These are phyloP conservation scores for Plectropomus leopardus DNA, from an alignment of 2,113 vertebrate species.

Conservation along the genomic window DNA sequence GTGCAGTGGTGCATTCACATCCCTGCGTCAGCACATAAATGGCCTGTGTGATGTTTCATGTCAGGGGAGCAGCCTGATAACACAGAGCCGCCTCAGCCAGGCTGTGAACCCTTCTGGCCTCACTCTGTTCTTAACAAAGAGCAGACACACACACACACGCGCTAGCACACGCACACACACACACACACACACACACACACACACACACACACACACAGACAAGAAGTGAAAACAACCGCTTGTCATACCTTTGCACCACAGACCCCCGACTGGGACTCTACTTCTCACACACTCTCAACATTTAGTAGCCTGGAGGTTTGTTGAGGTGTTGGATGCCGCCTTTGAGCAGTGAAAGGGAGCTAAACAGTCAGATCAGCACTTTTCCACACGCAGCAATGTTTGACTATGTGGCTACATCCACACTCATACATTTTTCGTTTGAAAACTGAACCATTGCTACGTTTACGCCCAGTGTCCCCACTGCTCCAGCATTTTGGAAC, in stretches of 20 bases:
- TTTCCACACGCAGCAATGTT: slow-evolving; percentile 9
- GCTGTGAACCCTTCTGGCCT: slow-evolving; percentile 52
- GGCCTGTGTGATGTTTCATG: slow-evolving; percentile 73
- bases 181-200: slow-evolving; percentile 25
- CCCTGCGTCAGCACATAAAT: slow-evolving; percentile 73
- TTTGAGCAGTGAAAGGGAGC: background rate
- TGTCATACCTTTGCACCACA: slow-evolving; percentile 53
- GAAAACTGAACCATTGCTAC: too few relatives aligned
- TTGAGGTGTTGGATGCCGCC: slow-evolving; percentile 40
- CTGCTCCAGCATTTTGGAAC: too few relatives aligned
- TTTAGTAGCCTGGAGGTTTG: slow-evolving; percentile 65
- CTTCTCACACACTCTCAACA: slow-evolving; percentile 67
- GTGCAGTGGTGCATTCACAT: slow-evolving; percentile 66
- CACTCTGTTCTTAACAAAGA: slow-evolving; percentile 47
- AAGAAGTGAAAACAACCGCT: slow-evolving; percentile 55
- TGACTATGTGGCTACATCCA: background rate
- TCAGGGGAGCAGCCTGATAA: slow-evolving; percentile 74
- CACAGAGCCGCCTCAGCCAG: slow-evolving; percentile 58
- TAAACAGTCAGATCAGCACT: slow-evolving; percentile 49
- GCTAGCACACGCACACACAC: slow-evolving; percentile 31
- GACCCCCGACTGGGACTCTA: slow-evolving; percentile 53
- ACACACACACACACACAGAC: slow-evolving; percentile 40
- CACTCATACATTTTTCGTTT: too few relatives aligned
- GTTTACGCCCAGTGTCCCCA: too few relatives aligned
- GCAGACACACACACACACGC: slow-evolving; percentile 17